Conservation (phyloP, 2,797 vertebrate genomes). For the Eulemur albifrons region DNA sequence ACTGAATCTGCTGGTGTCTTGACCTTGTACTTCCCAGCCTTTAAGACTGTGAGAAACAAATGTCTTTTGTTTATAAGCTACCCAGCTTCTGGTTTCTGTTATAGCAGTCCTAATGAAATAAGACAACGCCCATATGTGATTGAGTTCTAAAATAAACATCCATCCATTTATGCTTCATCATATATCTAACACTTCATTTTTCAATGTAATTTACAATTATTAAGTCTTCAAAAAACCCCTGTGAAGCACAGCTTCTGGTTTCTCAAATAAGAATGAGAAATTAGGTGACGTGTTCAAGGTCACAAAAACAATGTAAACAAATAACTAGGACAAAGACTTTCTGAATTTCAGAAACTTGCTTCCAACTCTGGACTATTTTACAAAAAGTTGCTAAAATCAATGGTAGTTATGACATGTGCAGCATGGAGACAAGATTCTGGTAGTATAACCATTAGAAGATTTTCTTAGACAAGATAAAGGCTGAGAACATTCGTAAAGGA, state of each 20-base stretch:
- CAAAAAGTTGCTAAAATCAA: neutral
- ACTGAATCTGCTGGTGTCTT: neutral
- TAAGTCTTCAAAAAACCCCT: neutral
- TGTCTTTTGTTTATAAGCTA: neutral
- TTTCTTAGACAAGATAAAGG: neutral
- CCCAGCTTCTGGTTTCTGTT: neutral
- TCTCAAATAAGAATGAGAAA: constrained; percentile 29
- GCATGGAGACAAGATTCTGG: neutral
- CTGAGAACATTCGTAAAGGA: neutral
- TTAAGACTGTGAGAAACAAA: neutral
- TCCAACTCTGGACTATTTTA: neutral
- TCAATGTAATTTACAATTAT: constrained; percentile 16
- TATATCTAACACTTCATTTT: constrained; percentile 27
- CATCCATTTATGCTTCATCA: neutral
- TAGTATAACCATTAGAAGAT: neutral
- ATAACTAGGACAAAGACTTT: neutral
- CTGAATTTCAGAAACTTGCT: neutral
- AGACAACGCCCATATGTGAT: neutral
- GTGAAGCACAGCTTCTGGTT: neutral
- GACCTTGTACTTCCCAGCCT: neutral
- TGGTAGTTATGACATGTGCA: neutral
- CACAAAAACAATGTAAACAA: constrained; percentile 23
- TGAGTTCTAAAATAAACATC: constrained; percentile 25
- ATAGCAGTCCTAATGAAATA: neutral
- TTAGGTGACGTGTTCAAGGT: neutral